Evolutionary conservation across 2,797 vertebrate genomes (phyloP).

Genomic region (Crocodylus rhombifer): DNA sequence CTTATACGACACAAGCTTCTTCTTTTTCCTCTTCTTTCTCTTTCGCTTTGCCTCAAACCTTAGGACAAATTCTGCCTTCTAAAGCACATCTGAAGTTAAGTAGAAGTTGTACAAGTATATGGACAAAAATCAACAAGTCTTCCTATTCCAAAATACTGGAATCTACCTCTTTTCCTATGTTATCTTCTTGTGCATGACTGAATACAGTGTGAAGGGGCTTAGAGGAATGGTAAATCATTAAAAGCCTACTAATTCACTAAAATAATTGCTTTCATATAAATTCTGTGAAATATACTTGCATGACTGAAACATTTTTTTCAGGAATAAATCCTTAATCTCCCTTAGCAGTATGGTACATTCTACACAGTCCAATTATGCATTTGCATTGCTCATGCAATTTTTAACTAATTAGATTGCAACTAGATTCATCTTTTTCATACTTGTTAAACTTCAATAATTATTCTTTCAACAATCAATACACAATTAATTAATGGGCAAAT

Average conservation of each 20-base stretch:
- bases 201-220: background rate
- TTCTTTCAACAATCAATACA: constrained; percentile 78
- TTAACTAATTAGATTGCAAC: constrained; percentile 80
- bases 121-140: background rate
- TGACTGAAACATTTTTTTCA: constrained; percentile 28
- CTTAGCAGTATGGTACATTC: constrained; percentile 55
- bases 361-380: constrained; percentile 65
- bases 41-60: background rate
- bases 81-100: background rate
- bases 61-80: background rate
- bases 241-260: background rate
- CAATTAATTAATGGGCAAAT: constrained; percentile 81
- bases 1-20: background rate
- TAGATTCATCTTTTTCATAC: constrained; percentile 80
- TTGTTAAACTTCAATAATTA: constrained; percentile 76
- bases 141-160: background rate
- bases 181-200: background rate
- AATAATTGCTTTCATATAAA: constrained; percentile 6
- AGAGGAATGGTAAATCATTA: background rate
- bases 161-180: fast-evolving
- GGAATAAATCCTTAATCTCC: constrained; percentile 65
- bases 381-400: constrained; percentile 75
- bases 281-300: background rate
- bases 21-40: too few species aligned
- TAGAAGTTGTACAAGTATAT: background rate